Base-by-base conservation (phyloP, 2,113 vertebrate species). In the Vicugna pacos region DNA sequence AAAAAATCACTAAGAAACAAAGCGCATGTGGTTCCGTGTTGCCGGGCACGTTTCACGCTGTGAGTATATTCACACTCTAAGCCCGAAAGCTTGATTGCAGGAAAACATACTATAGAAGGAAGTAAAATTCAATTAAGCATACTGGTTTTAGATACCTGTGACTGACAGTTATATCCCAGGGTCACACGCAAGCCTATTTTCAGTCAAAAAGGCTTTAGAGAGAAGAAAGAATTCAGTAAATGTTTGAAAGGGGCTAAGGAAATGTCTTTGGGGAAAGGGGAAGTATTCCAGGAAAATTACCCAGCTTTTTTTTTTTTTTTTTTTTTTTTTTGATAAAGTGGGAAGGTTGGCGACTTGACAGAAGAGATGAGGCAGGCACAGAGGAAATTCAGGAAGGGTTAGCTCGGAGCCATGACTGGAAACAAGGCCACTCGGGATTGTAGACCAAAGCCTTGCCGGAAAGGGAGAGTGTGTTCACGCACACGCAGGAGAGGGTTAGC, bases 1-100 rank as follows among this genome's bases (percentile, higher is more conserved):
- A 83, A 92, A 77, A 90, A 91, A 69, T 62, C 91, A 69, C 75
- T 91, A 95, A 72, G 32, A 64, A 84, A 84, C 90, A 91, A 93
- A 89, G 76, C 17, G 24, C 77, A 60, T 46, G 46, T 14, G 32
- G 83, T 70, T 91, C 60, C 11, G 1, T 46, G 46, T 64, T 84
- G n/a, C 30, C 54, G 11, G 64, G 72, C 48, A 30, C n/a, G 50
- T 32, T 88, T 32, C 81, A 28, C 70, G 67, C 72, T 91, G 58
- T 52, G 58, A 13, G 58, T 32, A 11, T 84, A 30, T 46, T 88
- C 72, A 91, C n/a, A 13, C 8, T n/a, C 15, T 16, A n/a, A 60
- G 58, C 24, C 65, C 14, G 8, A 15, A 60, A 65, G 7, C 30
- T 67, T 60, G 42, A 42, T 30, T 35, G 22, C 69, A 50, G 72